These are phyloP conservation scores for Picus viridis DNA, from an alignment of 2,797 vertebrate species.

Conservation along the genomic window DNA sequence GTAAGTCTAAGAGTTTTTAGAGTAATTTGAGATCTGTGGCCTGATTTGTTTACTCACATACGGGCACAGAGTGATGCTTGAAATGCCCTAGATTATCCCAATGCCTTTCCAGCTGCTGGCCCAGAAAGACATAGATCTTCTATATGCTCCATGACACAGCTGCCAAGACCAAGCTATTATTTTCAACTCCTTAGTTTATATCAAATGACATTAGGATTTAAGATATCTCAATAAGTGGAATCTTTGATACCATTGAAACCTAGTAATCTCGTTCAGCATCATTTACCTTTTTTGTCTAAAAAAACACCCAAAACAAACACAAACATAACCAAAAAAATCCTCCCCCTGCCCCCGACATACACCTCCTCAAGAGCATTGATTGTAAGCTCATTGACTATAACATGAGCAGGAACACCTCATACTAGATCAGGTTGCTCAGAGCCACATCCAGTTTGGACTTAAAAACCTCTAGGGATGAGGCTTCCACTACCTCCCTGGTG, in stretches of 20 bases:
- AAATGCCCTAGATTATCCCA: background rate
- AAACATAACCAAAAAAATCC: background rate
- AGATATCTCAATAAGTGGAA: background rate
- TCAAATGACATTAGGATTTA: background rate
- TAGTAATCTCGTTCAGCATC: background rate
- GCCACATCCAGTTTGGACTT: no score
- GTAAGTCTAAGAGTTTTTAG: background rate
- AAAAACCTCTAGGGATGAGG: no score
- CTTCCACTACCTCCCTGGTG: no score
- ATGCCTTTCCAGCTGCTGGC: background rate
- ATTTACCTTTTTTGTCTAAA: no score
- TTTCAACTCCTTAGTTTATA: background rate
- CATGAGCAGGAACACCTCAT: no score
- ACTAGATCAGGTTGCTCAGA: no score
- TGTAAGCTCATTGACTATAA: background rate
- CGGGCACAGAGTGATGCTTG: background rate
- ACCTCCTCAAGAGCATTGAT: background rate
- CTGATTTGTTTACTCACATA: background rate
- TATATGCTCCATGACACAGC: no score
- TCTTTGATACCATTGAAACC: background rate
- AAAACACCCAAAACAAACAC: background rate
- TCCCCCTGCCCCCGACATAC: fast-evolving
- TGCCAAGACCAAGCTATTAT: background rate
- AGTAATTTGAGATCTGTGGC: background rate
- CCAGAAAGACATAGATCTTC: fast-evolving